Percentiles rank a stretch among this genome's conserved stretches.
phyloP scores from a whole-genome alignment of 2,113 vertebrate genomes.

The Struthio camelus region DNA sequence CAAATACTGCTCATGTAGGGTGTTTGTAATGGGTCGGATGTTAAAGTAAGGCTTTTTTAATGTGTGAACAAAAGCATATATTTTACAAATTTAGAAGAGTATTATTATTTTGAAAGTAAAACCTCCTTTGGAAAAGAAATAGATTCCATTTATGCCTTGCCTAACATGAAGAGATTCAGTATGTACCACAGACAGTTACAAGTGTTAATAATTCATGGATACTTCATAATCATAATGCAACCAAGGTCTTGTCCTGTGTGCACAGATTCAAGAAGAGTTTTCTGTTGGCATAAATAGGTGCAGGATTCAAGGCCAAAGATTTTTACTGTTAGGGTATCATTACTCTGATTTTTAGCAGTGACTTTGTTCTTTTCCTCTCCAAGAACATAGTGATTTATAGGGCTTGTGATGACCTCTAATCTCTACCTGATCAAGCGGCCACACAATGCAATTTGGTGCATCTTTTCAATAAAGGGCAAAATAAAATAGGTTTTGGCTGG shows the following conservation, averaged over 20 bases:
- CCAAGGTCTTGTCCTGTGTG: neutral
- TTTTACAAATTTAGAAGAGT: neutral
- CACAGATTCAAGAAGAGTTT: fast-evolving
- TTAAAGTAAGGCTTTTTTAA: neutral
- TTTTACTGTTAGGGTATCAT: neutral
- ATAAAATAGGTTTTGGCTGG: constrained; percentile 7
- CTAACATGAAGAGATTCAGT: neutral
- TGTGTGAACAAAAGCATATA: neutral
- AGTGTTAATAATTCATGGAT: neutral
- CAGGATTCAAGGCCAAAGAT: neutral
- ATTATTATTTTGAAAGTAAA: neutral
- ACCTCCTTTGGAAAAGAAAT: neutral
- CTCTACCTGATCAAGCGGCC: neutral
- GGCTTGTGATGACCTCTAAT: neutral
- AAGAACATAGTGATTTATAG: neutral
- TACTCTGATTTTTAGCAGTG: neutral
- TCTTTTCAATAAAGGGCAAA: constrained; percentile 17
- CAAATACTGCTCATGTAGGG: neutral
- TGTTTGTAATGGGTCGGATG: neutral
- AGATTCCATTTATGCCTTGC: neutral
- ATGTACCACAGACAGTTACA: neutral
- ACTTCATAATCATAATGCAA: neutral
- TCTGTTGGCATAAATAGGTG: neutral
- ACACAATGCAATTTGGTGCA: neutral
- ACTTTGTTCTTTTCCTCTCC: neutral